Evolutionary conservation across 2,797 vertebrate species (phyloP).

Genomic region (Cynodonichthys magdalenae): DNA sequence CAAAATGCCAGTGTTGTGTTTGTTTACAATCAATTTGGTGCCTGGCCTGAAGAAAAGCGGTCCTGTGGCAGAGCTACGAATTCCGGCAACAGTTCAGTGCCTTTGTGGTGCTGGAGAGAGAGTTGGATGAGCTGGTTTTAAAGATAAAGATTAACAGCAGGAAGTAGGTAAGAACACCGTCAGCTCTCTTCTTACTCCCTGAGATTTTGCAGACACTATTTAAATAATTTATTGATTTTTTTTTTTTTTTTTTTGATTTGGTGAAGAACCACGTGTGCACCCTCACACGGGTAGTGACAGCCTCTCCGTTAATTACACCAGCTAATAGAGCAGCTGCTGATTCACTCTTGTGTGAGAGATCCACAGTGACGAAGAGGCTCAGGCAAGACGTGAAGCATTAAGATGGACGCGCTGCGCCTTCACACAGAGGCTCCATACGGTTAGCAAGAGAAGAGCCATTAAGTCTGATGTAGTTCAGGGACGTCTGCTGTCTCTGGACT

Average conservation of each 20-base stretch:
- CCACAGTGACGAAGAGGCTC: conserved; percentile 34
- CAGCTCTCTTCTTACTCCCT: conserved; percentile 8
- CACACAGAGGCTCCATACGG: conserved; percentile 34
- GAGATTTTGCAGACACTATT: neutral
- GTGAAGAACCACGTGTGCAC: conserved; percentile 30
- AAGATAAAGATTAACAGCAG: conserved; percentile 28
- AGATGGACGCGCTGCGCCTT: conserved; percentile 45
- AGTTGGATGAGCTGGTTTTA: neutral
- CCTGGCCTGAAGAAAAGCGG: conserved; percentile 30
- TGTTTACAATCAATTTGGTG: conserved; percentile 56
- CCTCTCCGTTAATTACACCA: conserved; percentile 58
- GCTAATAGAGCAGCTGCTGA: conserved; percentile 70
- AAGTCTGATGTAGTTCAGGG: conserved; percentile 28
- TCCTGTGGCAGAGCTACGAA: conserved; percentile 45
- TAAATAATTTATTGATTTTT: conserved; percentile 16
- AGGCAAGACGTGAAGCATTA: conserved; percentile 42
- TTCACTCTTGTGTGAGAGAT: conserved; percentile 52
- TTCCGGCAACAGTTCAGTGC: conserved; percentile 60
- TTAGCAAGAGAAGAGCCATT: conserved; percentile 28
- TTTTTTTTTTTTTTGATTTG: conserved; percentile 20
- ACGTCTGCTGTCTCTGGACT: conserved; percentile 11
- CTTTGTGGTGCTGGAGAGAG: conserved; percentile 34
- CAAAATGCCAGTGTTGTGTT: conserved; percentile 48
- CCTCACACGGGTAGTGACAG: conserved; percentile 32
- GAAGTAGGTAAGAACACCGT: conserved; percentile 21